phyloP scores from a whole-genome alignment of 2,888 invertebrate species.

The Nudaria mundana region DNA sequence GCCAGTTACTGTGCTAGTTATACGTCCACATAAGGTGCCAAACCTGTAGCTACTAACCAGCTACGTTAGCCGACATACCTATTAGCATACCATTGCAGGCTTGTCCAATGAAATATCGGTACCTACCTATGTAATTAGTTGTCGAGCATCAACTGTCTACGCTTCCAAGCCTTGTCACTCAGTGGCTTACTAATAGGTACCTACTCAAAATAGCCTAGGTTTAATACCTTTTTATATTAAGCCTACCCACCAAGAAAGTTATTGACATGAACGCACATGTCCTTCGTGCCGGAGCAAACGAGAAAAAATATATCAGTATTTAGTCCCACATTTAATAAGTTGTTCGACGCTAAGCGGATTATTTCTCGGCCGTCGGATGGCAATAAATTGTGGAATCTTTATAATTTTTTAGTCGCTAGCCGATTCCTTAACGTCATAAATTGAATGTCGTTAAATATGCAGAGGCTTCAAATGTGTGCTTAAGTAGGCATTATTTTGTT shows the following conservation, averaged over 20 bases:
- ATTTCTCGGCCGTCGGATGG: slow-evolving; percentile 44
- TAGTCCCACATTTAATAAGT: slow-evolving; percentile 77
- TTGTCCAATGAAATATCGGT: too few relatives aligned
- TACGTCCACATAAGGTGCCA: too few relatives aligned
- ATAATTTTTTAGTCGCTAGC: slow-evolving; percentile 72
- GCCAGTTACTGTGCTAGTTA: too few relatives aligned
- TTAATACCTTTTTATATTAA: background rate
- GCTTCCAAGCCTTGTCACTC: too few relatives aligned
- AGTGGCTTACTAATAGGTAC: too few relatives aligned
- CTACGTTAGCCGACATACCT: too few relatives aligned
- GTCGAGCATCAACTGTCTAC: too few relatives aligned
- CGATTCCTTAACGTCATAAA: slow-evolving; percentile 73
- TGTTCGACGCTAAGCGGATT: slow-evolving; percentile 75
- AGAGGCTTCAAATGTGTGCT: slow-evolving; percentile 51
- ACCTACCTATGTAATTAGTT: too few relatives aligned
- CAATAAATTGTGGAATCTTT: slow-evolving; percentile 79
- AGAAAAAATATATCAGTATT: slow-evolving; percentile 75
- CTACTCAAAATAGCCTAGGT: too few relatives aligned
- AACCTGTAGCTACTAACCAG: too few relatives aligned
- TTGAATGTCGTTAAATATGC: slow-evolving; percentile 75
- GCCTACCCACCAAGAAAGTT: slow-evolving; percentile 13
- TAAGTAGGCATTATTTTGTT: slow-evolving; percentile 68
- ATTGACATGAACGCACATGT: slow-evolving; percentile 25
- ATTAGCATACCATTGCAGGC: too few relatives aligned
- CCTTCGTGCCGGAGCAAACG: slow-evolving; percentile 46